Percentiles rank a stretch among this genome's conserved stretches.
Evolutionary conservation across 2,113 vertebrate species (phyloP).

Genomic region (Axis porcinus): DNA sequence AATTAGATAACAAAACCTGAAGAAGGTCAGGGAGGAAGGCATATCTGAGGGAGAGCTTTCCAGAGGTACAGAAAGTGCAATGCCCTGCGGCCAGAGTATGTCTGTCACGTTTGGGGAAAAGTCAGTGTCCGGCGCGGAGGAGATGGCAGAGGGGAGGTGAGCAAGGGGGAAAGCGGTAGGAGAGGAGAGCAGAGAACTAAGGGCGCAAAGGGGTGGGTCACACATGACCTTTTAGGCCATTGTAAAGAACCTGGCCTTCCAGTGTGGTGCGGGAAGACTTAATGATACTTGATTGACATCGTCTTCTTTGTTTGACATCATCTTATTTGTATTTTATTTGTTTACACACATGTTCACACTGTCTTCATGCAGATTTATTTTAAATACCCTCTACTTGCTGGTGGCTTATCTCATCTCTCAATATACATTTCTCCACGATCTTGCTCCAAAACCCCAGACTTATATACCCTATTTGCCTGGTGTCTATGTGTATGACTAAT

Average conservation of each 20-base stretch:
- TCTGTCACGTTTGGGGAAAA: neutral
- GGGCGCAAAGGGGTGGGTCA: accelerated
- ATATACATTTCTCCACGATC: neutral
- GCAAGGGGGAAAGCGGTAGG: neutral
- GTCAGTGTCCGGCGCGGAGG: neutral
- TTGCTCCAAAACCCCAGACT: neutral
- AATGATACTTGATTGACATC: neutral
- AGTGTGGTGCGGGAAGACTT: neutral
- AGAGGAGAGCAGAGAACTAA: neutral
- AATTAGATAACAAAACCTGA: neutral
- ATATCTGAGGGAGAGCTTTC: neutral
- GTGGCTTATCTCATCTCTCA: neutral
- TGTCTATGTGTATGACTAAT: neutral
- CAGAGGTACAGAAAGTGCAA: accelerated
- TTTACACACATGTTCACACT: neutral
- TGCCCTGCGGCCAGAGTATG: too few relatives aligned
- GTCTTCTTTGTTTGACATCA: neutral
- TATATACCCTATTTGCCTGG: neutral
- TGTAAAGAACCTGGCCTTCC: neutral
- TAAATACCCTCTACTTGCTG: neutral
- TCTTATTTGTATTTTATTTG: neutral
- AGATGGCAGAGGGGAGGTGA: accelerated
- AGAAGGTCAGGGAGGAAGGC: neutral
- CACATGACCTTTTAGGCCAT: neutral
- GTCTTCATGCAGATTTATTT: neutral